phyloP scores from a whole-genome alignment of 2,797 vertebrate species.

The Urosaurus nigricauda region DNA sequence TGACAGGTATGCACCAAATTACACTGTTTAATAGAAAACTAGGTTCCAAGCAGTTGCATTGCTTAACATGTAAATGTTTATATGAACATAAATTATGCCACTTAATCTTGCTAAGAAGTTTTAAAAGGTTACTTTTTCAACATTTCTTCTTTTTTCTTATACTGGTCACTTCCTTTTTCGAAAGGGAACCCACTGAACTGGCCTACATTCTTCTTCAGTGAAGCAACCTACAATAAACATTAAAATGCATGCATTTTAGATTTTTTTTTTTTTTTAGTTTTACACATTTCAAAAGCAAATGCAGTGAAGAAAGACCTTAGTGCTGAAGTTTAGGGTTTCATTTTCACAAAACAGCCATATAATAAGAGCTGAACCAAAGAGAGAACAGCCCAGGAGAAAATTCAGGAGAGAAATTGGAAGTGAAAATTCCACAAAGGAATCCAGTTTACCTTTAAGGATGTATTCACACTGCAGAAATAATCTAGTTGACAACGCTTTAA shows the following conservation, averaged over 20 bases:
- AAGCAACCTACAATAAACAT: constrained; percentile 78
- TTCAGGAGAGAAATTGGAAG: not conserved
- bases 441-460: too few relatives aligned
- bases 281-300: not conserved
- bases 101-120: constrained; percentile 15
- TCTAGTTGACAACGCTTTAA: too few relatives aligned
- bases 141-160: constrained; percentile 91
- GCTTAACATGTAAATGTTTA: not conserved
- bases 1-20: not conserved
- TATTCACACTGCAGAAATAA: too few relatives aligned
- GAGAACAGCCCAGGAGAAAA: not conserved
- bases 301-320: not conserved
- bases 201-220: constrained; percentile 91
- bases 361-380: not conserved
- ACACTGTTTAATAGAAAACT: not conserved
- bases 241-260: not conserved
- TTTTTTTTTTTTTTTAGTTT: not conserved
- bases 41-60: constrained; percentile 26
- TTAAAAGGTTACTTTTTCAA: constrained; percentile 86
- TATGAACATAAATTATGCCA: constrained; percentile 26
- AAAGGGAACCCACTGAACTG: constrained; percentile 95
- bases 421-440: too few relatives aligned
- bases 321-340: not conserved
- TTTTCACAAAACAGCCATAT: not conserved
- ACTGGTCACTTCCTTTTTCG: constrained; percentile 88